Conservation (phyloP, 2,797 vertebrate species). For the Phylloscopus collybita region DNA sequence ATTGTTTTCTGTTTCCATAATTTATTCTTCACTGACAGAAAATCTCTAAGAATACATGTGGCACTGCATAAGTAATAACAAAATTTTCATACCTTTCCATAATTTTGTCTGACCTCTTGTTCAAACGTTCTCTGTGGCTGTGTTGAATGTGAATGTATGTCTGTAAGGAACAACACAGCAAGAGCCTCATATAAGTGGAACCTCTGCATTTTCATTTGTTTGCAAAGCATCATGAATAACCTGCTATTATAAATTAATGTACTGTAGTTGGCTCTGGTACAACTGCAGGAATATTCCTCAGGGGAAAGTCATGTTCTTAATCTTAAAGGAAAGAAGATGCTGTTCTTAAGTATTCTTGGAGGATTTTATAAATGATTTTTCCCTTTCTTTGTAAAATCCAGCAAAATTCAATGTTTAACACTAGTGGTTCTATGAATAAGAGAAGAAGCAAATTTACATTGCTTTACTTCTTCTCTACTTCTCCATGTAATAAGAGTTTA, state of each 20-base stretch:
- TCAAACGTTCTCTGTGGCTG: constrained; percentile 21
- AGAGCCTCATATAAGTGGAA: neutral
- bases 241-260: neutral
- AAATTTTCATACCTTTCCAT: constrained; percentile 28
- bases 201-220: neutral
- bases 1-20: neutral
- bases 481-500: neutral
- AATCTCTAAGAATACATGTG: neutral
- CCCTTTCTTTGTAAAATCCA: neutral
- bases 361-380: neutral
- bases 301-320: neutral
- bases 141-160: constrained; percentile 1
- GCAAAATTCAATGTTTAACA: neutral
- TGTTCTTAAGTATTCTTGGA: neutral
- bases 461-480: neutral
- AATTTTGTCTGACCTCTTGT: constrained; percentile 37
- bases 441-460: neutral
- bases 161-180: neutral
- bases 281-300: neutral
- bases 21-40: constrained; percentile 24
- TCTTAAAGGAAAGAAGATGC: neutral
- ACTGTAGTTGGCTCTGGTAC: neutral
- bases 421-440: neutral
- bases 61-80: constrained; percentile 27
- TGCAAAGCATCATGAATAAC: neutral